Evolutionary conservation across 2,113 vertebrate genomes (phyloP).

Genomic region (Turdus rufiventris): DNA sequence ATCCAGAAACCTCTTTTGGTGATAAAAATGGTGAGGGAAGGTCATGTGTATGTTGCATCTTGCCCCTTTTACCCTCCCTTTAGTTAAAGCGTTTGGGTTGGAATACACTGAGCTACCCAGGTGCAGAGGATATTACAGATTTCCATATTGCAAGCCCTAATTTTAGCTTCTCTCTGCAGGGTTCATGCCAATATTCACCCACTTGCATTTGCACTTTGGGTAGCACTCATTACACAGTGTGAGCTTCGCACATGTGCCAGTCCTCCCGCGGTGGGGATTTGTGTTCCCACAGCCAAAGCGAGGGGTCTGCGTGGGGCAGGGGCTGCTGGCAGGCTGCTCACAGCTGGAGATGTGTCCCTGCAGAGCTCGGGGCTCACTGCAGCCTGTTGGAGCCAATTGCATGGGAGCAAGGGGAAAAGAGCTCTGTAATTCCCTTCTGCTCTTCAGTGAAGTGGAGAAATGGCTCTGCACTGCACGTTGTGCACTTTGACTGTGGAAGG

Average conservation of each 20-base stretch:
- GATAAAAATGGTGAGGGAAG: neutral
- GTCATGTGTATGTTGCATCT: neutral
- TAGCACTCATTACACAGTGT: neutral
- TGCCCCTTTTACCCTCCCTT: neutral
- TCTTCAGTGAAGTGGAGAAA: neutral
- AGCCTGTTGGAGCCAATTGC: neutral
- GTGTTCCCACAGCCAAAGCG: neutral
- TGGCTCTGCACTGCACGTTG: neutral
- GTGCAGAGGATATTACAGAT: constrained; percentile 5
- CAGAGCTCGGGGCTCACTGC: fast-evolving
- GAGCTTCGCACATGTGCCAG: neutral
- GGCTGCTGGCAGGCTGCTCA: neutral
- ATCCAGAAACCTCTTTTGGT: neutral
- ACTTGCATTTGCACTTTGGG: constrained; percentile 2
- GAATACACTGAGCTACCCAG: neutral
- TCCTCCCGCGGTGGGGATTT: neutral
- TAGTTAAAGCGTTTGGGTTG: neutral
- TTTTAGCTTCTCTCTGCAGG: neutral
- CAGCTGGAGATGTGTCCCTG: neutral
- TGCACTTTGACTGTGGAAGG: neutral
- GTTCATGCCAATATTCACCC: constrained; percentile 35
- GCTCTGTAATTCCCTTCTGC: neutral
- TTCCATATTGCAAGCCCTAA: constrained; percentile 6
- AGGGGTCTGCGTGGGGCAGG: neutral
- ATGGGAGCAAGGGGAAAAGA: neutral